Evolutionary conservation across 2,113 vertebrate species (phyloP).

Genomic region (Pardalotus punctatus): DNA sequence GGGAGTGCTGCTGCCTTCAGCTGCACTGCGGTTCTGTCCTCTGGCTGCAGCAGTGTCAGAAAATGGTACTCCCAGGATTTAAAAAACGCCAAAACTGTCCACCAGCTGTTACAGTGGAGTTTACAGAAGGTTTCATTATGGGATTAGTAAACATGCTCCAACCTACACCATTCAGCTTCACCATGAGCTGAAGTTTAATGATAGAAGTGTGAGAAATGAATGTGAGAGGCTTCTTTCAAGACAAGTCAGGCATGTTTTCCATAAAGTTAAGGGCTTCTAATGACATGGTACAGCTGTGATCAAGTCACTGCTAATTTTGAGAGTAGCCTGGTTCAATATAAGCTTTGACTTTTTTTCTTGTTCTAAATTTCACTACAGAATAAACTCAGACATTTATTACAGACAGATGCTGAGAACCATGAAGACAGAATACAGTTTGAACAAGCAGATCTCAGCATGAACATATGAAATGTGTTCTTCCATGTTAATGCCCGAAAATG

Average conservation of each 20-base stretch:
- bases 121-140: not conserved
- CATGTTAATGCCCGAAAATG: not conserved
- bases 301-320: not conserved
- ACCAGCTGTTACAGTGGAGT: not conserved
- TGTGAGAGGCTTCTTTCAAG: not conserved
- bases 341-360: not conserved
- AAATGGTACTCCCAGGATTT: accelerated
- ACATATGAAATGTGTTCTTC: not conserved
- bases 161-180: accelerated
- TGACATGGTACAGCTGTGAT: not conserved
- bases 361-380: not conserved
- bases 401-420: not conserved
- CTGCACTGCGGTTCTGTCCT: not conserved
- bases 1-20: not conserved
- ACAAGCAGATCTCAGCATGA: not conserved
- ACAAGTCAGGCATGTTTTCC: not conserved
- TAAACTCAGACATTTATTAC: not conserved
- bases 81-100: accelerated
- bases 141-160: not conserved
- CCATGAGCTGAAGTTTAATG: not conserved
- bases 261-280: not conserved
- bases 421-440: not conserved
- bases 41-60: not conserved
- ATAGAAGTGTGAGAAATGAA: not conserved
- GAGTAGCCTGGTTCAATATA: not conserved